Conservation (phyloP, 2,888 invertebrate species). For the Bruchidius siliquastri region DNA sequence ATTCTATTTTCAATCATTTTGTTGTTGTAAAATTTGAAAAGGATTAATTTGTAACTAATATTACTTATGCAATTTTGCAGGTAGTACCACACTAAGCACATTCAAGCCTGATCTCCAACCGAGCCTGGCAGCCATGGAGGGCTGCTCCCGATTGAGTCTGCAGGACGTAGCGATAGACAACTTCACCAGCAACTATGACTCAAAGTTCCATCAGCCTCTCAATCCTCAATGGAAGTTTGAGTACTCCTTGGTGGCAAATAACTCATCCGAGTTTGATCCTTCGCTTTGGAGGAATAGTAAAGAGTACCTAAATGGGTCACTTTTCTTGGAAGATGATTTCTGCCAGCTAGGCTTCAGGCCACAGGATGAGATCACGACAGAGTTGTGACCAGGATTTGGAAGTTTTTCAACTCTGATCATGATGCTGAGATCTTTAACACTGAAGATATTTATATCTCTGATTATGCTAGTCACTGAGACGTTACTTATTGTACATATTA, state of each 20-base stretch:
- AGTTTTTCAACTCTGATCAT: background rate
- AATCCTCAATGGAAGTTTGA: constrained; percentile 55
- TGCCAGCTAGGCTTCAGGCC: constrained; percentile 79
- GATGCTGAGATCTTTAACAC: background rate
- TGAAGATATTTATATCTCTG: background rate
- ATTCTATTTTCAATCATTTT: too few species aligned
- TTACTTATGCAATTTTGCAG: background rate
- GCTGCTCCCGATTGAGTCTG: constrained; percentile 38
- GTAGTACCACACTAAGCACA: constrained; percentile 44
- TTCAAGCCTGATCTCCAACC: constrained; percentile 45
- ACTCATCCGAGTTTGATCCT: constrained; percentile 50
- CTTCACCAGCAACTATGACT: constrained; percentile 42
- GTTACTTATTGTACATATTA: background rate
- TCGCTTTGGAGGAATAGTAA: constrained; percentile 44
- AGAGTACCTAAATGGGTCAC: constrained; percentile 47
- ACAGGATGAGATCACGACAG: constrained; percentile 84
- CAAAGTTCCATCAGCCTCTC: constrained; percentile 35
- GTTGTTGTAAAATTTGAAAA: too few species aligned
- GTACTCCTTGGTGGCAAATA: constrained; percentile 35
- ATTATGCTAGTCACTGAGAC: constrained; percentile 1
- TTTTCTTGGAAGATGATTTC: constrained; percentile 76
- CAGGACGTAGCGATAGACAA: constrained; percentile 41
- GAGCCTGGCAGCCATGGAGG: constrained; percentile 19
- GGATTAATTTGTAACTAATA: too few species aligned
- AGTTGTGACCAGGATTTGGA: constrained; percentile 53